These are phyloP conservation scores for Sebastes iracundus DNA, from an alignment of 2,797 vertebrate genomes.

Conservation along the genomic window DNA sequence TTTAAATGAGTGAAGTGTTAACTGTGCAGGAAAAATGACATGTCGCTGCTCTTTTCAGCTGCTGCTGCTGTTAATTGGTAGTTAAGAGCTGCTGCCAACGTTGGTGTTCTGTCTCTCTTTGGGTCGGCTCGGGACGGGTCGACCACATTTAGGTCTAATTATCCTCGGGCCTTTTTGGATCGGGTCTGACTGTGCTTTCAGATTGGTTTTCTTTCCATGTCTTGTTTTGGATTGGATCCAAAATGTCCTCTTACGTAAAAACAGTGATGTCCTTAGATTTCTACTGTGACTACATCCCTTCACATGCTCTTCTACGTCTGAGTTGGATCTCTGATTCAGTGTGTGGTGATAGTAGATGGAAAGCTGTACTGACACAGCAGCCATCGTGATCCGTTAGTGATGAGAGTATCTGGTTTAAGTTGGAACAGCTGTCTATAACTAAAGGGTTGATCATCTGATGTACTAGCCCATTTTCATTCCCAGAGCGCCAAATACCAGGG, in stretches of 20 bases:
- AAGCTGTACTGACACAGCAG: background rate
- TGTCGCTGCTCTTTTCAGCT: background rate
- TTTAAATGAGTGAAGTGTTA: background rate
- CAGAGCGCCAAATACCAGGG: accelerated
- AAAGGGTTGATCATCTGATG: background rate
- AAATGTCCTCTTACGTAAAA: background rate
- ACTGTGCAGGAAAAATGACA: background rate
- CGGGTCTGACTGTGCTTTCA: background rate
- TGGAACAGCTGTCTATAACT: background rate
- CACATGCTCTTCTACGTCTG: background rate
- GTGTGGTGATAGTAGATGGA: accelerated
- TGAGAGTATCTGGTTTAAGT: background rate
- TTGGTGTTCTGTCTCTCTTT: background rate
- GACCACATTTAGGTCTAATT: background rate
- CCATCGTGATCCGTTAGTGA: background rate
- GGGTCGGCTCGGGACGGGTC: background rate
- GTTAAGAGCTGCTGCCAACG: background rate
- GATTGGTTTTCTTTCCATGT: background rate
- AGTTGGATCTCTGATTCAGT: background rate
- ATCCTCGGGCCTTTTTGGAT: background rate
- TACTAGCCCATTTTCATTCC: background rate
- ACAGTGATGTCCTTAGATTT: background rate
- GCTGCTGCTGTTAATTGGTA: constrained; percentile 1
- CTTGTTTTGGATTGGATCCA: background rate
- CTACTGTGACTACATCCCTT: background rate